Evolutionary conservation across 2,113 vertebrate species (phyloP), one percentile per base, ranked within the genome.

Genomic region (Lethenteron reissneri): DNA sequence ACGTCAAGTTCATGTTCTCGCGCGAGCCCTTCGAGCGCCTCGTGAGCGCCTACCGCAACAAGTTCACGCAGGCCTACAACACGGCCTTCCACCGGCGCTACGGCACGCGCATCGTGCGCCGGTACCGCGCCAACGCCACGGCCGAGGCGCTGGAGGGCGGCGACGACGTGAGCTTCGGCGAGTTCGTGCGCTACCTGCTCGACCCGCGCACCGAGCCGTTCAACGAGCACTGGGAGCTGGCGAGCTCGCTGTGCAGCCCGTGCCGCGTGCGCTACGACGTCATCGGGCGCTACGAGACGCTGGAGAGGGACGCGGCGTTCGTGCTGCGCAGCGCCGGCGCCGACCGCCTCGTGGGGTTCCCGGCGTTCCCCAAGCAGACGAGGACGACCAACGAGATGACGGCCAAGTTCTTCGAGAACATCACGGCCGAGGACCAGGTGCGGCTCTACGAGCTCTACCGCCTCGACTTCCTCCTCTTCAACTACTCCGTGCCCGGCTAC

Each of bases 391-490:
- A 99, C 0, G 83, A 90, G 79, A 95, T 99, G 94, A 86, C 92
- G 58, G 88, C 91, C 71, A 86, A 88, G 77, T 99, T 97, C 83
- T 99, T 99, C 84, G 84, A 89, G 80, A 99, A 99, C 80, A 91
- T 99, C 84, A 99, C 88, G 82, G 81, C 81, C 0, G 83, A 81
- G 79, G 88, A 92, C 82, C 94, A 94, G 78, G 77, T 80, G 4
- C 87, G 89, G 78, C 86, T 97, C 11, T 91, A 88, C 75, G 86
- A 95, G 78, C 88, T 99, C 77, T 99, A 99, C 82, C 90, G 89
- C 84, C 81, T 92, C 78, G 94, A 99, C 81, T 99, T 95, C 84
- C 84, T 92, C 78, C 95, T 99, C 91, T 99, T 96, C 81, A 99
- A 99, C 83, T 99, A 97, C 81, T 87, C 92, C 80, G 82, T 83